Evolutionary conservation across 2,113 vertebrate genomes (phyloP).

Genomic region (Leptodactylus fuscus): DNA sequence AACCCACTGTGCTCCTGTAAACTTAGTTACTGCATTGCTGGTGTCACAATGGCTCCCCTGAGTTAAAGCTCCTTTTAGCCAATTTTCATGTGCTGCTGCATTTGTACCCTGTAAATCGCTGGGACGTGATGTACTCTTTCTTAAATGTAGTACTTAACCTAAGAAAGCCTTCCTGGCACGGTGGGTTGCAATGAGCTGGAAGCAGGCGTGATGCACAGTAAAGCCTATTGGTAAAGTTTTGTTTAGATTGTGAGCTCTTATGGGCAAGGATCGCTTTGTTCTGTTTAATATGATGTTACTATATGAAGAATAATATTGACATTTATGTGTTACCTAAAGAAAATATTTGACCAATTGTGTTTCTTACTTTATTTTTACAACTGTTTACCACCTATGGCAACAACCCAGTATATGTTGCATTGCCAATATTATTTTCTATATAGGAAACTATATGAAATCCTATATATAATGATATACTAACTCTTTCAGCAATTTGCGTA

Average conservation of each 20-base stretch:
- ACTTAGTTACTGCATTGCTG: not conserved
- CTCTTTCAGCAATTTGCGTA: not conserved
- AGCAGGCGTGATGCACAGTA: not conserved
- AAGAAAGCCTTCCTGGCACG: not conserved
- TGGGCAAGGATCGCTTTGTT: not conserved
- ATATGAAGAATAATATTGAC: not conserved
- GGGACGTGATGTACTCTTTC: not conserved
- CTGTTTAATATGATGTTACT: not conserved
- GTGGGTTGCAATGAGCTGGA: not conserved
- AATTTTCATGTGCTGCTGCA: not conserved
- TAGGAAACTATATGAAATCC: not conserved
- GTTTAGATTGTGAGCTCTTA: not conserved
- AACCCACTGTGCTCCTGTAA: too few species aligned
- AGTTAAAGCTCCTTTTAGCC: not conserved
- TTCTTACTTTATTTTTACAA: not conserved
- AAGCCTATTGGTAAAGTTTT: not conserved
- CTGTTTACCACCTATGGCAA: not conserved
- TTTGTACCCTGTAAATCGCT: constrained; percentile 14
- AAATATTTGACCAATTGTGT: too few species aligned
- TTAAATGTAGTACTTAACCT: not conserved
- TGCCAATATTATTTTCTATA: not conserved
- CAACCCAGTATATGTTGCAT: not conserved
- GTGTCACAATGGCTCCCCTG: not conserved
- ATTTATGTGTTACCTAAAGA: not conserved
- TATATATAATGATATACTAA: not conserved